phyloP scores from a whole-genome alignment of 2,888 invertebrate genomes.

The Psylliodes chrysocephalus region DNA sequence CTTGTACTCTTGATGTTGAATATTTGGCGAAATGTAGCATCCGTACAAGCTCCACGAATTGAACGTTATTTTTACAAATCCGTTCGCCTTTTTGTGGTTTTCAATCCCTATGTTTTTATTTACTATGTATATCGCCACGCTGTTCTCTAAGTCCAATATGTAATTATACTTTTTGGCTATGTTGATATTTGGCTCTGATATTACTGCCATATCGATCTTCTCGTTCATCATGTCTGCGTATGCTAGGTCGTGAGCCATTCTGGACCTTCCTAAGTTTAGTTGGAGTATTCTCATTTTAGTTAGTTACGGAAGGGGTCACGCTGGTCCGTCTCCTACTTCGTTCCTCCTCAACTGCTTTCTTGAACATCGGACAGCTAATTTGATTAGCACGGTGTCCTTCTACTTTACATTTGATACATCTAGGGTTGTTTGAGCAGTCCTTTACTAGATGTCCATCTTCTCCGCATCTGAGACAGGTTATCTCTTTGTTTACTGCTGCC shows the following conservation, averaged over 20 bases:
- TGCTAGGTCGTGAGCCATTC: neutral
- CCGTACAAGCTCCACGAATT: neutral
- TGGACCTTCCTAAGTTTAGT: constrained; percentile 7
- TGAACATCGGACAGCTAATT: constrained; percentile 25
- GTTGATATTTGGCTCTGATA: neutral
- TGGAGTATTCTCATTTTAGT: constrained; percentile 15
- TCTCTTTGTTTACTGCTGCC: constrained; percentile 7
- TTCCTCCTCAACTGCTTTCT: constrained; percentile 1
- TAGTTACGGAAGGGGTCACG: neutral
- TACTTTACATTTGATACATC: constrained; percentile 16
- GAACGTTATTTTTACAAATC: constrained; percentile 5
- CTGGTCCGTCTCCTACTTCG: constrained; percentile 5
- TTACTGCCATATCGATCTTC: neutral
- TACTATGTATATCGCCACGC: neutral
- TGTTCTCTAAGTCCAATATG: neutral
- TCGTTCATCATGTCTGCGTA: neutral
- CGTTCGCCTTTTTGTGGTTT: neutral
- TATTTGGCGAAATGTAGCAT: neutral
- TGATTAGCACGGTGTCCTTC: constrained; percentile 20
- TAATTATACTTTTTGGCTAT: neutral
- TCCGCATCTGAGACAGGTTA: constrained; percentile 30
- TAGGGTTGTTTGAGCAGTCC: constrained; percentile 11
- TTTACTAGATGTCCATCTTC: constrained; percentile 17
- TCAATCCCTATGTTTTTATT: neutral
- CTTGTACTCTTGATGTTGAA: neutral